Conservation (phyloP, 1,140 invertebrate species). For the Temnothorax nylanderi region DNA sequence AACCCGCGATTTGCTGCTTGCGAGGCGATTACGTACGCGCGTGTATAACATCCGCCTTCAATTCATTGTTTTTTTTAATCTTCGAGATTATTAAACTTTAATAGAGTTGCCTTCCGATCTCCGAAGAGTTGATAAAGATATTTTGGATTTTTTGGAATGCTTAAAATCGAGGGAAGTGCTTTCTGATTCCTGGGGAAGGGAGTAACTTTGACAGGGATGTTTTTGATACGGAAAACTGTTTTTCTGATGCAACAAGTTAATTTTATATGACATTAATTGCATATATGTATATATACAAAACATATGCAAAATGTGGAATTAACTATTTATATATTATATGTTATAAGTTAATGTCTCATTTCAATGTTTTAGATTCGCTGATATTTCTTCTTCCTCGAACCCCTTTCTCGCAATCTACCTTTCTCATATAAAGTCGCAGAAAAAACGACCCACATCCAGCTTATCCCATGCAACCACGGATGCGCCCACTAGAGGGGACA, state of each 20-base stretch:
- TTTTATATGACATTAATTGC: background rate
- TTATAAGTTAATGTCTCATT: background rate
- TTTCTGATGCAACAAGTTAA: background rate
- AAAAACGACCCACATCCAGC: background rate
- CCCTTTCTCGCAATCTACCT: background rate
- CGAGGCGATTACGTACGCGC: slow-evolving; percentile 58
- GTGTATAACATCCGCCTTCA: slow-evolving; percentile 37
- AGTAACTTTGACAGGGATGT: background rate
- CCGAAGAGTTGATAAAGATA: background rate
- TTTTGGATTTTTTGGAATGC: background rate
- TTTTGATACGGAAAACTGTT: background rate
- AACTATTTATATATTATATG: too few relatives aligned
- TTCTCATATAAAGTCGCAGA: slow-evolving; percentile 6
- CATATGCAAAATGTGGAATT: background rate
- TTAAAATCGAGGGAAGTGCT: background rate
- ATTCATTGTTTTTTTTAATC: background rate
- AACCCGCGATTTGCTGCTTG: slow-evolving; percentile 69
- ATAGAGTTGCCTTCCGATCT: background rate
- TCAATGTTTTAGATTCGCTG: background rate
- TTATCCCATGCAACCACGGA: background rate
- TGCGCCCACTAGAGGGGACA: background rate
- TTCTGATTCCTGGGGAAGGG: background rate
- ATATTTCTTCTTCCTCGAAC: background rate
- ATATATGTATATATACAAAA: background rate
- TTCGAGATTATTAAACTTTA: background rate